A percentile compares a stretch with the other conserved stretches of the same genome.
These are phyloP conservation scores for Agapetus fuscipes DNA, from an alignment of 2,888 invertebrate species.

Conservation along the genomic window DNA sequence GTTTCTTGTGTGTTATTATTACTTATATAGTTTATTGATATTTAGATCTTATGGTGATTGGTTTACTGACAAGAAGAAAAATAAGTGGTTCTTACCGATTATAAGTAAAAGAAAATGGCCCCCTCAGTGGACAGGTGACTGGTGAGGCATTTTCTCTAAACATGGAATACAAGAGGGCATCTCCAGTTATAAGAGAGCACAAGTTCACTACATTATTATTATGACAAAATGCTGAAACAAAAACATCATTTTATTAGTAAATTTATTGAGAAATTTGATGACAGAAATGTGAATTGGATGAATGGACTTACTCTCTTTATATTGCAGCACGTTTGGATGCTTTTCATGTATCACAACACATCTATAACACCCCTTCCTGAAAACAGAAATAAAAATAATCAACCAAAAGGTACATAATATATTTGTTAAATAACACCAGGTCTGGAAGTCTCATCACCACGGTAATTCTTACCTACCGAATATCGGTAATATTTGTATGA, in stretches of 20 bases:
- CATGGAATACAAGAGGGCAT: constrained; percentile 81
- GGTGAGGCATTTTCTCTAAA: constrained; percentile 81
- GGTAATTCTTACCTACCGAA: too few species aligned
- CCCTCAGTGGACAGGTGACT: constrained; percentile 77
- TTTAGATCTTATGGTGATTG: neutral
- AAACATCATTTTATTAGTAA: too few species aligned
- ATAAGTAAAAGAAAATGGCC: constrained; percentile 89
- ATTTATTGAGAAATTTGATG: too few species aligned
- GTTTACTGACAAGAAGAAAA: neutral
- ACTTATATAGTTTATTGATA: neutral
- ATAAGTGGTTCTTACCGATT: constrained; percentile 45
- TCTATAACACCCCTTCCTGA: constrained; percentile 84
- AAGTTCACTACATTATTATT: constrained; percentile 65
- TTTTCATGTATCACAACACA: constrained; percentile 94
- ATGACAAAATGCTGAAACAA: constrained; percentile 63
- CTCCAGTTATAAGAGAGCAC: constrained; percentile 81
- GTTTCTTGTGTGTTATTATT: too few species aligned
- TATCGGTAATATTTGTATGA: too few species aligned
- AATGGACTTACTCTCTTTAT: constrained; percentile 97
- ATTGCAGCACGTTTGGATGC: constrained; percentile 89
- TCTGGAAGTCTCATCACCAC: too few species aligned
- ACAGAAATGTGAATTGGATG: too few species aligned
- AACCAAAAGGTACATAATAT: too few species aligned
- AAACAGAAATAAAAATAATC: too few species aligned
- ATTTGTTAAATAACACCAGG: too few species aligned